Evolutionary conservation across 2,888 invertebrate genomes (phyloP).

Genomic region (Euzophera pinguis): DNA sequence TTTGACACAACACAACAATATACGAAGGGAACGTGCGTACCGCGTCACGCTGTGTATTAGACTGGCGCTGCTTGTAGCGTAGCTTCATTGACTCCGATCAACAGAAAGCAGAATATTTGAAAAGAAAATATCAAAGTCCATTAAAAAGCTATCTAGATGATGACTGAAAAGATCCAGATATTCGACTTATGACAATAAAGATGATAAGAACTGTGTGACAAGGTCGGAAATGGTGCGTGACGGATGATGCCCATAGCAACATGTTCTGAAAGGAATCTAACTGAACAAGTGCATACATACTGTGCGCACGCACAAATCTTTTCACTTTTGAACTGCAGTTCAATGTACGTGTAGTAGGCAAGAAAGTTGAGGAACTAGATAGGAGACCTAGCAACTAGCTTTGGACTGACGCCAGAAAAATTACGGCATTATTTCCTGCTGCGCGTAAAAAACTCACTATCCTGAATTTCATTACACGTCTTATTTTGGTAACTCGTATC

Average conservation of each 20-base stretch:
- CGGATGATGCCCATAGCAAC: not conserved
- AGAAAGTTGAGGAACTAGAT: slow-evolving; percentile 59
- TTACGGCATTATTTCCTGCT: slow-evolving; percentile 14
- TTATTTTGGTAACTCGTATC: too few species aligned
- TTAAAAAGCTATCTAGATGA: not conserved
- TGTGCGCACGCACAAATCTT: slow-evolving; percentile 37
- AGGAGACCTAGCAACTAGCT: slow-evolving; percentile 36
- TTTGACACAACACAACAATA: slow-evolving; percentile 44
- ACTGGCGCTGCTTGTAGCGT: slow-evolving; percentile 50
- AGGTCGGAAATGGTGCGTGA: not conserved
- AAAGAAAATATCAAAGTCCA: slow-evolving; percentile 6
- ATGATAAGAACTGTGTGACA: not conserved
- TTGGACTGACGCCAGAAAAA: slow-evolving; percentile 26
- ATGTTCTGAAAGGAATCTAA: not conserved
- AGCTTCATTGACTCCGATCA: slow-evolving; percentile 45
- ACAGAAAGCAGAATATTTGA: slow-evolving; percentile 29
- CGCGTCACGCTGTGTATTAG: slow-evolving; percentile 47
- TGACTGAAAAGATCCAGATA: not conserved
- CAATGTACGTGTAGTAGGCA: slow-evolving; percentile 44
- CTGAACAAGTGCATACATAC: slow-evolving; percentile 26
- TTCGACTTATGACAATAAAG: not conserved
- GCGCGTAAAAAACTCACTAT: not conserved
- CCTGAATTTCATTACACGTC: too few species aligned
- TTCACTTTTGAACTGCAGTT: slow-evolving; percentile 53
- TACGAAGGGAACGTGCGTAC: slow-evolving; percentile 57